These are phyloP conservation scores for Macrotus californicus DNA, from an alignment of 2,113 vertebrate species.

Conservation along the genomic window DNA sequence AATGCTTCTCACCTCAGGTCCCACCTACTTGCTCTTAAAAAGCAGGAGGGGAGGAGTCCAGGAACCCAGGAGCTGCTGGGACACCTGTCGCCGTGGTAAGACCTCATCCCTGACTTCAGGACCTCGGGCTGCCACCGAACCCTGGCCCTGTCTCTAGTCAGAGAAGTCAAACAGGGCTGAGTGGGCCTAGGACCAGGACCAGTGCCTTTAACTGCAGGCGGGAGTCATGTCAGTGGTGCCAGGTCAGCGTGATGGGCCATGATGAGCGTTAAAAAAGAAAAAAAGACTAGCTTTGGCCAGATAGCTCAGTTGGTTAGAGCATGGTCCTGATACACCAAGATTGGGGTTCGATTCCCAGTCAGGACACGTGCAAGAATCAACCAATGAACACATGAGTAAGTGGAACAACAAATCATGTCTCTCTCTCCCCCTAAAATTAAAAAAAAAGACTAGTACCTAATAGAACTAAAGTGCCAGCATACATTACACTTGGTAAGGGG, in stretches of 20 bases:
- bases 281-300: not conserved
- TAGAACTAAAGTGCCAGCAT: not conserved
- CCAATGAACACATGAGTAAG: too few relatives aligned
- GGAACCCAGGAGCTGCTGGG: not conserved
- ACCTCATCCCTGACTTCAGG: not conserved
- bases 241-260: not conserved
- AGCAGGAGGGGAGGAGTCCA: not conserved
- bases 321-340: too few relatives aligned
- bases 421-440: too few relatives aligned
- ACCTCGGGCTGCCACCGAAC: rapidly evolving
- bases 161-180: not conserved
- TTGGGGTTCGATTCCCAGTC: too few relatives aligned
- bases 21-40: not conserved
- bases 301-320: not conserved
- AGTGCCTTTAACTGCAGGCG: not conserved
- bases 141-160: not conserved
- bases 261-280: not conserved
- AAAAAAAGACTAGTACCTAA: not conserved
- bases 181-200: not conserved
- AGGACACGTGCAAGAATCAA: too few relatives aligned
- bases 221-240: not conserved
- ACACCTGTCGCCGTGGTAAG: not conserved
- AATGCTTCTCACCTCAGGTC: not conserved
- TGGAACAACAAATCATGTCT: too few relatives aligned
- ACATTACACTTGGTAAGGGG: not conserved